Conservation (phyloP, 2,888 invertebrate species). For the Neuroscelio doddi region DNA sequence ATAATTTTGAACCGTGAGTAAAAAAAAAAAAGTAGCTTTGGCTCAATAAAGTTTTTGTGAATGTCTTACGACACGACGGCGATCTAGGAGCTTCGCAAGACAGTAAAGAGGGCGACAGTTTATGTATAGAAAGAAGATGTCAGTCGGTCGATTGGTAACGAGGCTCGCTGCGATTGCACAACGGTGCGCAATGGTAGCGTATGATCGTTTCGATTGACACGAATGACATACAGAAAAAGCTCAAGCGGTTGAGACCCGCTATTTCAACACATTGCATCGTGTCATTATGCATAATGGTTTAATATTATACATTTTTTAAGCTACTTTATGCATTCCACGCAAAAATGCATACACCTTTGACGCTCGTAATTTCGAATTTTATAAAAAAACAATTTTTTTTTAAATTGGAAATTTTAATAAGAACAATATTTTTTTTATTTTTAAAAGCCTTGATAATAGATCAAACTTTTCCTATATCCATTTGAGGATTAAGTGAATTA, state of each 20-base stretch:
- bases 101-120: conserved; percentile 32
- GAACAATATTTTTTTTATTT: too few relatives aligned
- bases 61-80: conserved; percentile 17
- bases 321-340: too few relatives aligned
- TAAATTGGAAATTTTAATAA: too few relatives aligned
- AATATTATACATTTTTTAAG: too few relatives aligned
- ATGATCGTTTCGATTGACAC: conserved; percentile 14
- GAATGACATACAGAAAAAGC: conserved; percentile 14
- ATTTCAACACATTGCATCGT: neutral
- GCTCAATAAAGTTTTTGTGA: conserved; percentile 16
- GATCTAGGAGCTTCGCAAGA: conserved; percentile 7
- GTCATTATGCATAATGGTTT: too few relatives aligned
- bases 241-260: neutral
- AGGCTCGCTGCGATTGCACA: conserved; percentile 36
- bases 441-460: too few relatives aligned
- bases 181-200: conserved; percentile 17
- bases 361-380: too few relatives aligned
- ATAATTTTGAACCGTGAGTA: too few relatives aligned
- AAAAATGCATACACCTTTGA: too few relatives aligned
- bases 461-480: too few relatives aligned
- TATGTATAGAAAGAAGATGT: conserved; percentile 45
- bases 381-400: too few relatives aligned
- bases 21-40: neutral
- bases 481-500: too few relatives aligned
- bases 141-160: conserved; percentile 36